Base-by-base conservation (phyloP, 2,797 vertebrate genomes). In the Lophura swinhoii region DNA sequence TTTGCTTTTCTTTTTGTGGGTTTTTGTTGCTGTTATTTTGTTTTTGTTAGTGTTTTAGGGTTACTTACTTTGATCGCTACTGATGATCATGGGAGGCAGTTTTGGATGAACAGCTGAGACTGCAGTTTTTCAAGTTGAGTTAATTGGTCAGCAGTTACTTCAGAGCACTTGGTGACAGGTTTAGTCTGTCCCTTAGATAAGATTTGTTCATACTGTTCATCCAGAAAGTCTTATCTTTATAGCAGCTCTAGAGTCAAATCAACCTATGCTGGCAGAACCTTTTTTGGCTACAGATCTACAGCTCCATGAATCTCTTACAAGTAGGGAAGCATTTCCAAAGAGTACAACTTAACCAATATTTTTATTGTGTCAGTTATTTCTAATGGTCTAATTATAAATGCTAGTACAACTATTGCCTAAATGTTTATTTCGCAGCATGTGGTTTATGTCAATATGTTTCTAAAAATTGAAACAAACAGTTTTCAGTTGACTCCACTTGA, bases 61-160 rank as follows among this genome's bases (percentile, higher is more conserved):
- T 37, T 56, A 29, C 14, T 41, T 48, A 49, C 14, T 28, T 79
- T 59, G 26, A 64, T 89, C 43, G 33, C 8, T 12, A 84, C 23
- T 84, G 48, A 51, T 89, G 35, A 63, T 87, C 20, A 22, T 29
- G 24, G 29, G 69, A 21, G 33, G 39, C 39, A 26, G n/a, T 66
- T 41, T 55, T 41, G 49, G 29, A 14, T 59, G 49, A 64, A 41
- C 23, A 63, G 29, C 46, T 39, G 67, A 53, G 35, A 10, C 28
- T 39, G 35, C 35, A 9, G 68, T 23, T 53, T 39, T 53, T 39
- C 35, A 31, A 35, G n/a, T 12, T 83, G 53, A 56, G 28, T 73
- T 84, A 70, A 82, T 39, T 82, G 51, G 86, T 93, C 51, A 35
- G 29, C 12, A 59, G 16, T 81, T 94, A 43, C 63, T 64, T 91